These are phyloP conservation scores for Alloscopus bannaensis DNA, from an alignment of 2,888 invertebrate genomes.

Conservation along the genomic window DNA sequence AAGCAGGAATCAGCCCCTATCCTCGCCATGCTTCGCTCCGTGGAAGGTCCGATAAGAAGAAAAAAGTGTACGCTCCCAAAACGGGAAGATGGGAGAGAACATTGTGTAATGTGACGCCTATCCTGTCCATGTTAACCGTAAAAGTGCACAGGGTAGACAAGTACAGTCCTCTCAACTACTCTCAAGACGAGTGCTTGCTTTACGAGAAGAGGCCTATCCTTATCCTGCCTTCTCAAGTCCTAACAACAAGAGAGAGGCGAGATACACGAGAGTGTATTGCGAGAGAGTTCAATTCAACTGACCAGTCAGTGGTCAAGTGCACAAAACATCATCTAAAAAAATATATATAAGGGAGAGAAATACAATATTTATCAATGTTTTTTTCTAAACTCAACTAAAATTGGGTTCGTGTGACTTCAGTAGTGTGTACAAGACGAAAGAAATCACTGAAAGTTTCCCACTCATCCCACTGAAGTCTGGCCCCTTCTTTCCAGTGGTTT, in stretches of 20 bases:
- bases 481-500: too few relatives aligned
- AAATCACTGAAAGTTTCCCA: too few relatives aligned
- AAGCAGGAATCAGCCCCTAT: too few relatives aligned
- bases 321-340: constrained; percentile 50
- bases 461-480: too few relatives aligned
- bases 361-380: constrained; percentile 16
- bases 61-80: too few relatives aligned
- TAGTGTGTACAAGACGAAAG: too few relatives aligned
- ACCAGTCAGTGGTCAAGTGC: constrained; percentile 64
- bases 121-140: not conserved
- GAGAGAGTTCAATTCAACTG: constrained; percentile 44
- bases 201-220: not conserved
- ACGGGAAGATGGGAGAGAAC: not conserved
- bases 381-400: not conserved
- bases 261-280: not conserved
- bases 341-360: not conserved
- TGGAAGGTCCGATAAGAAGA: too few relatives aligned
- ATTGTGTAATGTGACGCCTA: not conserved
- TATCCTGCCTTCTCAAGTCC: constrained; percentile 31
- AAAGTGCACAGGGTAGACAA: not conserved
- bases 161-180: not conserved
- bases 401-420: not conserved
- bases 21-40: too few relatives aligned
- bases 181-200: too few relatives aligned
- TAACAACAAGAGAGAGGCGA: constrained; percentile 31